Percentiles rank a stretch among this genome's conserved stretches.
These are phyloP conservation scores for Nibea coibor DNA, from an alignment of 2,113 vertebrate genomes.

Conservation along the genomic window DNA sequence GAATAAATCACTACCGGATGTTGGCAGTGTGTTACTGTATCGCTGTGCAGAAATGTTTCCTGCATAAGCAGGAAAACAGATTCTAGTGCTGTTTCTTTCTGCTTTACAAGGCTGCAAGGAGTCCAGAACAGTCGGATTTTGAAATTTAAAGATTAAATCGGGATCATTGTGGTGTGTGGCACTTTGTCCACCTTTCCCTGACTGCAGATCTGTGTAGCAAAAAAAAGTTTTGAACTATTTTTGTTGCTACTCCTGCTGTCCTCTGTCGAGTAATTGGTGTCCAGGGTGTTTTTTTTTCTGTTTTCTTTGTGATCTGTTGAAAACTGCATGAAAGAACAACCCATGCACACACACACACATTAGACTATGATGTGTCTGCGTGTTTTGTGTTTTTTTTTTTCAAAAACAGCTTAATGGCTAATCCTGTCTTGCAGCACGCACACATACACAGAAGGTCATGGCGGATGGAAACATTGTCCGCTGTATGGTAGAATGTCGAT, in stretches of 20 bases:
- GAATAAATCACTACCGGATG: conserved; percentile 26
- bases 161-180: not conserved
- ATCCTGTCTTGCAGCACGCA: conserved; percentile 51
- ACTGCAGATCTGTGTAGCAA: not conserved
- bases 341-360: conserved; percentile 15
- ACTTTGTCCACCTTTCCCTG: not conserved
- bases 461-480: conserved; percentile 68
- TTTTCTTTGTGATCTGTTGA: not conserved
- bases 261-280: conserved; percentile 11
- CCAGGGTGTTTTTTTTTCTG: not conserved
- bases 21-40: not conserved
- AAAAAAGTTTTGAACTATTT: not conserved
- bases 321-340: conserved; percentile 5
- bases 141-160: not conserved
- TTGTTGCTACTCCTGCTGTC: not conserved
- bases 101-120: not conserved
- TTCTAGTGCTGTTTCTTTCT: not conserved
- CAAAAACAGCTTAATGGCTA: conserved; percentile 60
- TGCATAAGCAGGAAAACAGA: not conserved
- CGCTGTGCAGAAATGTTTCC: conserved; percentile 4
- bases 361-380: conserved; percentile 3
- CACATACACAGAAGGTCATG: conserved; percentile 65
- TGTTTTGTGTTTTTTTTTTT: conserved; percentile 22
- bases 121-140: not conserved
- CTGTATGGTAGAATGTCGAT: conserved; percentile 73